These are phyloP conservation scores for Dasyprocta punctata DNA, from an alignment of 2,113 vertebrate genomes.

Conservation along the genomic window DNA sequence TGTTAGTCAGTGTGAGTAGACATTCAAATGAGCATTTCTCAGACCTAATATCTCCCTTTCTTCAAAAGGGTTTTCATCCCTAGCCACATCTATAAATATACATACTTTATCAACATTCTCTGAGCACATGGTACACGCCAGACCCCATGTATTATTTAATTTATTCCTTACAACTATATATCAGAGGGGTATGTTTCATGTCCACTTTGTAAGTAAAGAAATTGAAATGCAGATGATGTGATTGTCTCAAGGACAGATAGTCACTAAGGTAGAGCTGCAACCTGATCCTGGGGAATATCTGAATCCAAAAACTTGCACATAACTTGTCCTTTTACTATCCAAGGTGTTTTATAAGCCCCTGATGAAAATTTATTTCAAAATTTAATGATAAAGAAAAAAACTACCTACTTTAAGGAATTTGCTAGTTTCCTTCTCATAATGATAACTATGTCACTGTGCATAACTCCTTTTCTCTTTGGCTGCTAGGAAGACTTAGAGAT, in stretches of 20 bases:
- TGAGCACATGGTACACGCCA: not conserved
- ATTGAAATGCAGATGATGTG: not conserved
- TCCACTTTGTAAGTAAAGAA: not conserved
- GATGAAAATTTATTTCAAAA: constrained; percentile 21
- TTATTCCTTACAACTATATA: not conserved
- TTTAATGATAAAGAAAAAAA: not conserved
- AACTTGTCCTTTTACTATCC: not conserved
- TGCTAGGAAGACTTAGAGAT: not conserved
- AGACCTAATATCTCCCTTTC: not conserved
- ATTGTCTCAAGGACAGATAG: not conserved
- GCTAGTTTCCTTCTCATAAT: not conserved
- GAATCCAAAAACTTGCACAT: not conserved
- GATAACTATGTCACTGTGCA: not conserved
- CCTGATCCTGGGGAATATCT: not conserved
- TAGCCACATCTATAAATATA: not conserved
- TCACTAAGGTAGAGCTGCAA: not conserved
- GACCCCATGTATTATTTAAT: not conserved
- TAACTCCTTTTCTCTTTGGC: not conserved
- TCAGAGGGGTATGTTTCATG: not conserved
- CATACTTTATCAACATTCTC: not conserved
- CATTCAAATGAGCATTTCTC: not conserved
- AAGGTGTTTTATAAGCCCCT: not conserved
- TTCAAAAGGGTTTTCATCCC: not conserved
- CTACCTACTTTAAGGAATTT: not conserved
- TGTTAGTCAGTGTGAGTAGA: not conserved